Evolutionary conservation across 2,113 vertebrate species (phyloP).

Genomic region (Oxyura jamaicensis): DNA sequence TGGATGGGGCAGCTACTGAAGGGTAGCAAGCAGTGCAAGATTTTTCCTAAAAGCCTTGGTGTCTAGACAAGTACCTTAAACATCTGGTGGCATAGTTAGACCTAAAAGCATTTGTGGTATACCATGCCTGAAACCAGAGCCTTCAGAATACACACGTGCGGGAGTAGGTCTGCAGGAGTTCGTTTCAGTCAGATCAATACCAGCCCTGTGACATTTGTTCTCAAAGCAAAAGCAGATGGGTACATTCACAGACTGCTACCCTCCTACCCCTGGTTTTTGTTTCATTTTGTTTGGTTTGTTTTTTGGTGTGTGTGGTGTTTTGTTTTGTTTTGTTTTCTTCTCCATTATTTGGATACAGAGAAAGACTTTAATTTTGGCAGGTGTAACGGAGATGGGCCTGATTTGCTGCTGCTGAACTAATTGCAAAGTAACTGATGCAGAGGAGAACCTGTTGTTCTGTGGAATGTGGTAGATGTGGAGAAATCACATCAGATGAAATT

Average conservation of each 20-base stretch:
- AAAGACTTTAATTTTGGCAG: not conserved
- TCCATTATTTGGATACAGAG: not conserved
- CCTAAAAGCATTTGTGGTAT: not conserved
- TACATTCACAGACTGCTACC: not conserved
- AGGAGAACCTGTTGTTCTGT: not conserved
- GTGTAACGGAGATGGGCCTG: not conserved
- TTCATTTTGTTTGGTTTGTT: too few relatives aligned
- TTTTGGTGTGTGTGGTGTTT: too few relatives aligned
- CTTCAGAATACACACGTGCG: not conserved
- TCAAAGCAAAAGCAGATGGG: not conserved
- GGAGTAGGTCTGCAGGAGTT: not conserved
- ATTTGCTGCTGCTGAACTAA: not conserved
- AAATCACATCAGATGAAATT: not conserved
- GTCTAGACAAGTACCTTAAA: not conserved
- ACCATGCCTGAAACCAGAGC: not conserved
- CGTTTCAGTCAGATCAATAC: rapidly evolving
- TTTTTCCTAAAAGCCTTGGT: not conserved
- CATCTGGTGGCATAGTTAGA: not conserved
- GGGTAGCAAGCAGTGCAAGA: not conserved
- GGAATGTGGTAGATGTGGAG: not conserved
- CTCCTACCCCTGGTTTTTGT: not conserved
- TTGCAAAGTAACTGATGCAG: not conserved
- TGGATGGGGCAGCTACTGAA: not conserved
- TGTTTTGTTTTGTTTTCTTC: not conserved
- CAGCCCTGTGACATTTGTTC: not conserved